Percentiles rank a stretch among this genome's conserved stretches.
phyloP scores from a whole-genome alignment of 1,140 invertebrate species.

The Drosophila sp. region DNA sequence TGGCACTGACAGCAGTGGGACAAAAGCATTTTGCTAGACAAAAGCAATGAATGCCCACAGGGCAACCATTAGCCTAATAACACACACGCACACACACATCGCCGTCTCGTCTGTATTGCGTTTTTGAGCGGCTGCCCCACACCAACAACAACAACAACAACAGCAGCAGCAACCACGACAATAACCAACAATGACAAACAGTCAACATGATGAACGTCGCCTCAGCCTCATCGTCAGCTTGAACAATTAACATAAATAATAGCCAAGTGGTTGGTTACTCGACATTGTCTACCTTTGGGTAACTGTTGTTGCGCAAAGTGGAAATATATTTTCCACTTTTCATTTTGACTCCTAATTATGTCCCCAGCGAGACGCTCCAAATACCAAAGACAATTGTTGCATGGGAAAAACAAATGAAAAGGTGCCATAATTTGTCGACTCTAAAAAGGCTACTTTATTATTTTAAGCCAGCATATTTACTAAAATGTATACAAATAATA shows the following conservation, averaged over 20 bases:
- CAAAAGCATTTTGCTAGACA: constrained; percentile 77
- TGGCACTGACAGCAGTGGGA: constrained; percentile 30
- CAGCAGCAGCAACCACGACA: constrained; percentile 40
- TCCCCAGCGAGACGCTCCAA: constrained; percentile 70
- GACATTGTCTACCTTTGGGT: constrained; percentile 32
- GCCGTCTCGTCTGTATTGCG: constrained; percentile 30
- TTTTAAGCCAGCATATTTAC: not conserved
- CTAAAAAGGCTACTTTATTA: not conserved
- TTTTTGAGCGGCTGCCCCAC: constrained; percentile 58
- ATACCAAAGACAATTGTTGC: constrained; percentile 60
- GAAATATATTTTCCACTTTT: constrained; percentile 77
- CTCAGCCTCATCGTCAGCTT: constrained; percentile 55
- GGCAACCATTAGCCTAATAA: constrained; percentile 82
- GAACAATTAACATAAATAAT: constrained; percentile 81
- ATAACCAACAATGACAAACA: constrained; percentile 45
- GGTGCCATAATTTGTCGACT: constrained; percentile 20
- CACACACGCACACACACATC: constrained; percentile 20
- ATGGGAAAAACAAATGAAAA: constrained; percentile 19
- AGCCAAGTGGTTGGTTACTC: constrained; percentile 64
- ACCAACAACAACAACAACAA: constrained; percentile 42
- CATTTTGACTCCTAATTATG: constrained; percentile 67
- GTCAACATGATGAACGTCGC: constrained; percentile 64
- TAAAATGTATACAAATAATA: not conserved
- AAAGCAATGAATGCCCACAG: constrained; percentile 78
- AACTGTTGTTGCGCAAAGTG: constrained; percentile 47